Conservation (phyloP, 2,113 vertebrate genomes). For the Bostrychus sinensis region DNA sequence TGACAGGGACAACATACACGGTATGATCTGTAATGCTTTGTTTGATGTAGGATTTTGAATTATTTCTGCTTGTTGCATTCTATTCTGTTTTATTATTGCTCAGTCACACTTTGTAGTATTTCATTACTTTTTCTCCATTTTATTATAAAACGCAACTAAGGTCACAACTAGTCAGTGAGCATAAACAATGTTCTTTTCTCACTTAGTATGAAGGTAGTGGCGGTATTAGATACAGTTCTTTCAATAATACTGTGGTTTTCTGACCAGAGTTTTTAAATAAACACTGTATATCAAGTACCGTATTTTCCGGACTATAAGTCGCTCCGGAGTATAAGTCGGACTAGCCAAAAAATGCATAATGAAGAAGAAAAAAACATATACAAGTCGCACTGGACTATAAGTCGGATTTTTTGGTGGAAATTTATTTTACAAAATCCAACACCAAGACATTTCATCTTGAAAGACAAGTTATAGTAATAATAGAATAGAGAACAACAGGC, state of each 20-base stretch:
- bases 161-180: slow-evolving; percentile 17
- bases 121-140: slow-evolving; percentile 7
- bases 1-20: slow-evolving; percentile 87
- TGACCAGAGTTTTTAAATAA: no score
- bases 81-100: slow-evolving; percentile 16
- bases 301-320: no score
- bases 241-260: slow-evolving; percentile 13
- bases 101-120: slow-evolving; percentile 13
- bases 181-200: slow-evolving; percentile 5
- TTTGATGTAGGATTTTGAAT: slow-evolving; percentile 19
- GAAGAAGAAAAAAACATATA: no score
- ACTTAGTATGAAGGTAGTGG: slow-evolving; percentile 30
- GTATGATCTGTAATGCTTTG: slow-evolving; percentile 72
- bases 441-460: no score
- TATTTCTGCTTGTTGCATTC: background rate
- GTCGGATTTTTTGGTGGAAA: no score
- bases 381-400: no score
- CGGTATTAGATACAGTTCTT: slow-evolving; percentile 37
- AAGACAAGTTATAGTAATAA: no score
- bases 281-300: no score
- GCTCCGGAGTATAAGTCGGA: no score
- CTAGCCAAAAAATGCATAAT: no score
- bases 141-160: slow-evolving; percentile 27
- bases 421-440: no score
- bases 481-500: no score